Evolutionary conservation across 2,797 vertebrate genomes (phyloP), one percentile per base, ranked within the genome.

Genomic region (Crenichthys baileyi): DNA sequence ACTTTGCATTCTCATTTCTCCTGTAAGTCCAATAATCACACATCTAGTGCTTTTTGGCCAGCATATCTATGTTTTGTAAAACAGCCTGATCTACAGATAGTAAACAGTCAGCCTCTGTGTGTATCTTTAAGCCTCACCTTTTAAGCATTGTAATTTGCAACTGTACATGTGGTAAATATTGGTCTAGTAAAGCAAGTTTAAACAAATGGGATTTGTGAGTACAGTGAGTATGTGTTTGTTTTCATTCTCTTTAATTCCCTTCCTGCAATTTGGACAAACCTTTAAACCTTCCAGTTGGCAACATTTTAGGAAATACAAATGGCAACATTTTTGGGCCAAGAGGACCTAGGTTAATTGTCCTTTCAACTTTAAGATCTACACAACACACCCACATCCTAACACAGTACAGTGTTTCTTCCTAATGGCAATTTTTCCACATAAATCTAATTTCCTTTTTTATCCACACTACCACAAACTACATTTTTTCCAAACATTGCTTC

Each of bases 221-320:
- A 73, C 12, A 26, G 0, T 73, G 46, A 24, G 51, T 48, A 22
- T 82, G 31, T 73, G 31, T 31, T 36, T 73, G 58, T 80, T 77
- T 77, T 75, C 13, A 20, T 80, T 79, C 74, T 70, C 53, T 75
- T 84, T 39, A 73, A 61, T 79, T 79, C 55, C 71, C 44, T 73
- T 80, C 12, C 74, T 83, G 78, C 77, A 80, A 80, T 73, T 48
- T 70, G 55, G 50, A 29, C 68, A 83, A 36, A 36, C 36, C 36
- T 36, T 41, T 48, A 29, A 53, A 83, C 48, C 68, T 79, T 79
- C 68, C 58, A 83, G 78, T 84, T 84, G 79, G 79, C 70, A 73
- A 48, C 60, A 74, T 80, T 84, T 31, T 81, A 85, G 83, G 70
- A 79, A 79, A 86, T 71, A 84, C 46, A 87, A 78, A 84, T 81